Evolutionary conservation across 2,888 invertebrate genomes (phyloP).

Genomic region (Tenthredo amoena): DNA sequence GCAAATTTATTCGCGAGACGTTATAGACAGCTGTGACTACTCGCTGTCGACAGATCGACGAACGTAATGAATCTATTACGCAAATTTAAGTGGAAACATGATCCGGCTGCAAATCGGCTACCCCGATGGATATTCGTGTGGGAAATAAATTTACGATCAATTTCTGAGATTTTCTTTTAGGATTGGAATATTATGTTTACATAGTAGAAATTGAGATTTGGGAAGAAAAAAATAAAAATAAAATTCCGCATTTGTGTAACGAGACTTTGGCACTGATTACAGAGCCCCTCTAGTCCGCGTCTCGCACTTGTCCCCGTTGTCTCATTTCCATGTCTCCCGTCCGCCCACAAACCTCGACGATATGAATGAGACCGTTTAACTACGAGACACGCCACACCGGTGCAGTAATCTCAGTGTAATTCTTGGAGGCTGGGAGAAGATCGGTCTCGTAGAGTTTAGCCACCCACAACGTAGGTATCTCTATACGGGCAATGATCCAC

Average conservation of each 20-base stretch:
- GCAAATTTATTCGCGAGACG: constrained; percentile 9
- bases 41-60: background rate
- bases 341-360: constrained; percentile 72
- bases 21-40: background rate
- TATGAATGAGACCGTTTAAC: constrained; percentile 74
- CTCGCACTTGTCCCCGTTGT: constrained; percentile 69
- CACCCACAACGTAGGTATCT: background rate
- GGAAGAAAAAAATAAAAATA: too few species aligned
- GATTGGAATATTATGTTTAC: too few species aligned
- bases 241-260: too few species aligned
- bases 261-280: background rate
- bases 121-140: background rate
- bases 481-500: background rate
- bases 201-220: too few species aligned
- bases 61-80: constrained; percentile 25
- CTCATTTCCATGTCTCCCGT: constrained; percentile 71
- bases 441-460: background rate
- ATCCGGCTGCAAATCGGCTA: background rate
- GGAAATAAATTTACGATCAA: background rate
- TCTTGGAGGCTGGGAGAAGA: background rate
- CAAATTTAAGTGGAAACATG: background rate
- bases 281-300: constrained; percentile 51
- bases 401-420: constrained; percentile 25
- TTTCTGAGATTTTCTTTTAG: too few species aligned
- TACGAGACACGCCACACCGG: constrained; percentile 62